A percentile compares a stretch with the other conserved stretches of the same genome.
Conservation (phyloP, 92 coral and sea anemone species). For the Epizoanthus stellaris region DNA sequence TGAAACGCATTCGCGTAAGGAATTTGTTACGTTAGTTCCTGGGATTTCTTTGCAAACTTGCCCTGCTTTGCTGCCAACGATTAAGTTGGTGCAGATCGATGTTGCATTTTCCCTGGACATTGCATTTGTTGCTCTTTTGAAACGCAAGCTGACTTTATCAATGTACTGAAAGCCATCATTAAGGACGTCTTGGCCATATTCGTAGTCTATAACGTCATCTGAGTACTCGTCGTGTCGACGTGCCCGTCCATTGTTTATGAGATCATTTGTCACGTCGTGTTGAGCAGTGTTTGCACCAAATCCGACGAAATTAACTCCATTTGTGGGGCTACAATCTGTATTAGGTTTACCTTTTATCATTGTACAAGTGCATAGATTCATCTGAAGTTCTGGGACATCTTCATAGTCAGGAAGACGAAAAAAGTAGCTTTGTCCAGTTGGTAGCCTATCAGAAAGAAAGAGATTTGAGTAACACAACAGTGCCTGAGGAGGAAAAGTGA, state of each 20-base stretch:
- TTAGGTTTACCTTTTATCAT: not conserved
- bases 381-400: too few relatives aligned
- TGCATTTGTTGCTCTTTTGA: constrained; percentile 41
- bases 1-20: constrained; percentile 47
- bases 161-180: not conserved
- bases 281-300: not conserved
- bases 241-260: not conserved
- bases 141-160: constrained; percentile 31
- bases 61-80: constrained; percentile 61
- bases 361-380: not conserved
- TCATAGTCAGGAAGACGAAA: too few relatives aligned
- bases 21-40: constrained; percentile 52
- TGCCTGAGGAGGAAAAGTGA: too few relatives aligned
- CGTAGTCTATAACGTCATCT: constrained; percentile 68
- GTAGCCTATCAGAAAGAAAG: too few relatives aligned
- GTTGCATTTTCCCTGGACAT: constrained; percentile 68
- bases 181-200: constrained; percentile 38
- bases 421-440: too few relatives aligned
- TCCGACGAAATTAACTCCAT: not conserved
- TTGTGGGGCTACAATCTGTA: not conserved
- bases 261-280: not conserved
- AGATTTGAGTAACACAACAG: too few relatives aligned
- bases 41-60: constrained; percentile 60
- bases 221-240: constrained; percentile 54
- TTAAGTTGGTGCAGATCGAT: constrained; percentile 50